Conservation (phyloP, 2,797 vertebrate species). For the Enteromius anoplus region DNA sequence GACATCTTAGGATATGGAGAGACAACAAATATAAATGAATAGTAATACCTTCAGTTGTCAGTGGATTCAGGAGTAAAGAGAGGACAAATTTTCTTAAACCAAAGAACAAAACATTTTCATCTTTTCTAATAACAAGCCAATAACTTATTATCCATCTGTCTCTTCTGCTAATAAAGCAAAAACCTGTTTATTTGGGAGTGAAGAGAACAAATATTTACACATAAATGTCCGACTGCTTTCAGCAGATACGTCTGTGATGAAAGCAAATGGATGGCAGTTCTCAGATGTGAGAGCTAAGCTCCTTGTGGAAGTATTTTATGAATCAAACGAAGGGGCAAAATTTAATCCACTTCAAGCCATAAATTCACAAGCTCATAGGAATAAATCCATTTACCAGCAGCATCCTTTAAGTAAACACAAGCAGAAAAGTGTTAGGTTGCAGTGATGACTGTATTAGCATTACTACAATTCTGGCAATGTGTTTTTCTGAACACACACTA, state of each 20-base stretch:
- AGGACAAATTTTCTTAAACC: background rate
- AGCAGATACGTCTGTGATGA: constrained; percentile 13
- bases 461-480: background rate
- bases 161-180: constrained; percentile 19
- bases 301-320: constrained; percentile 28
- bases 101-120: constrained; percentile 1
- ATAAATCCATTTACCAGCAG: constrained; percentile 33
- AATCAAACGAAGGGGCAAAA: constrained; percentile 27
- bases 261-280: constrained; percentile 42
- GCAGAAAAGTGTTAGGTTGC: constrained; percentile 22
- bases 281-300: constrained; percentile 27
- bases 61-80: background rate
- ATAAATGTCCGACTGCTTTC: constrained; percentile 23
- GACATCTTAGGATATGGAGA: background rate
- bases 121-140: background rate
- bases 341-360: constrained; percentile 45
- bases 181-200: constrained; percentile 1
- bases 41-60: background rate
- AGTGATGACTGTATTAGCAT: background rate
- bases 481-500: background rate
- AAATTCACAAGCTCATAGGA: constrained; percentile 22
- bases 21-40: background rate
- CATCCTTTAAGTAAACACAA: constrained; percentile 21
- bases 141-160: constrained; percentile 13
- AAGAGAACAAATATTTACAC: constrained; percentile 20